These are phyloP conservation scores for Drosophila phalerata DNA, from an alignment of 2,888 invertebrate genomes.

Conservation along the genomic window DNA sequence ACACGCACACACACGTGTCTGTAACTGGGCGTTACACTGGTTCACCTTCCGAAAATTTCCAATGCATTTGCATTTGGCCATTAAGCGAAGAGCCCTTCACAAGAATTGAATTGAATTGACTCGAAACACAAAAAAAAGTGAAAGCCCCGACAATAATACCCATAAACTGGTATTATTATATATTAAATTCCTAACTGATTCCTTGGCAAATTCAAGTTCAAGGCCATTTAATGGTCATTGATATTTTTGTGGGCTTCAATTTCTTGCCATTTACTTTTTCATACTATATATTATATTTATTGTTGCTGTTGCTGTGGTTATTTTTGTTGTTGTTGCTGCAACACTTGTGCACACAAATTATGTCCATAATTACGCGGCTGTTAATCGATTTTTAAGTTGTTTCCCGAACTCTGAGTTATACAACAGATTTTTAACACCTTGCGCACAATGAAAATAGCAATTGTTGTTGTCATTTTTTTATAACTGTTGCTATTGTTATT, in stretches of 20 bases:
- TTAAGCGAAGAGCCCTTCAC: conserved; percentile 60
- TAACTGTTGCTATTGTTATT: conserved; percentile 22
- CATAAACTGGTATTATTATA: not conserved
- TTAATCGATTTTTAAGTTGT: conserved; percentile 78
- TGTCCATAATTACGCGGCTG: conserved; percentile 73
- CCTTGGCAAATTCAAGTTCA: conserved; percentile 66
- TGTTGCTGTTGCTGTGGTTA: conserved; percentile 35
- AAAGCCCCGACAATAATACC: conserved; percentile 19
- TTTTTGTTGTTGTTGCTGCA: conserved; percentile 62
- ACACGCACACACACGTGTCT: conserved; percentile 24
- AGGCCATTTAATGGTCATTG: conserved; percentile 65
- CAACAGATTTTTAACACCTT: conserved; percentile 75
- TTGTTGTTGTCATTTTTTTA: conserved; percentile 23
- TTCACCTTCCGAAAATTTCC: conserved; percentile 67
- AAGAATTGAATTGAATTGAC: conserved; percentile 46
- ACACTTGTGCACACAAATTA: conserved; percentile 68
- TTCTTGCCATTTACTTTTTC: conserved; percentile 70
- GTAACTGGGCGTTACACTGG: conserved; percentile 58
- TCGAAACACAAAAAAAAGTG: conserved; percentile 34
- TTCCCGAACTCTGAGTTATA: conserved; percentile 47
- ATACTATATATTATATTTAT: conserved; percentile 17
- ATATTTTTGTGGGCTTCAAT: conserved; percentile 50
- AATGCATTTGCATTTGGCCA: conserved; percentile 54
- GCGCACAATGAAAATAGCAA: conserved; percentile 60
- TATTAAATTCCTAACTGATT: conserved; percentile 17